Conservation (phyloP, 2,888 invertebrate genomes). For the Scaptomyza tumidula region DNA sequence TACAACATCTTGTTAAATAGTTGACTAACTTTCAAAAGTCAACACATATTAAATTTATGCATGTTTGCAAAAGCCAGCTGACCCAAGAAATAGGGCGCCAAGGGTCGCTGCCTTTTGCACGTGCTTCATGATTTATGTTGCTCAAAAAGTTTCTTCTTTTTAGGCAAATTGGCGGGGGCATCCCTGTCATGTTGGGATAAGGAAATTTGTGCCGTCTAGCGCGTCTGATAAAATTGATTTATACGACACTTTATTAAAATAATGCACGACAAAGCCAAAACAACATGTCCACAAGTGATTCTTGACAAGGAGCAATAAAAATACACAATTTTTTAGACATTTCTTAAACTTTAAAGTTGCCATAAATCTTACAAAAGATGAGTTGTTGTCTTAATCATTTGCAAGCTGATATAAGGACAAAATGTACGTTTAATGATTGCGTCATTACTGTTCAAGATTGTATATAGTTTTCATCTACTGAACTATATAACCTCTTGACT, state of each 20-base stretch:
- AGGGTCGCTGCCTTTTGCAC: slow-evolving; percentile 43
- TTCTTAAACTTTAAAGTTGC: background rate
- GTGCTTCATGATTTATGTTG: slow-evolving; percentile 69
- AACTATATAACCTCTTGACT: slow-evolving; percentile 5
- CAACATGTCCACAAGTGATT: slow-evolving; percentile 8
- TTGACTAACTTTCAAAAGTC: slow-evolving; percentile 21
- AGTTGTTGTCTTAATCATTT: background rate
- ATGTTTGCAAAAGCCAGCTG: slow-evolving; percentile 31
- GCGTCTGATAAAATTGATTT: slow-evolving; percentile 64
- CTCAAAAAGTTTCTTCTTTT: slow-evolving; percentile 25
- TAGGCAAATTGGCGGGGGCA: slow-evolving; percentile 25
- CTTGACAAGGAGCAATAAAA: background rate
- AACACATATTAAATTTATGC: slow-evolving; percentile 20
- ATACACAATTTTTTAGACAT: too few species aligned
- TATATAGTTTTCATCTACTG: background rate
- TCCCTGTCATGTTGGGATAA: slow-evolving; percentile 21
- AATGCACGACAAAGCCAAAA: background rate
- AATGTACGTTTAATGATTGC: background rate
- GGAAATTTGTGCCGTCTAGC: slow-evolving; percentile 24
- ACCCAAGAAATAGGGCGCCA: slow-evolving; percentile 10
- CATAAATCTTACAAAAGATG: background rate
- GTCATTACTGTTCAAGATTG: background rate
- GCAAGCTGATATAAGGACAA: background rate
- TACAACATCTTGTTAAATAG: slow-evolving; percentile 1
- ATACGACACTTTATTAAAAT: slow-evolving; percentile 47